These are phyloP conservation scores for Rhizoglyphus robini DNA, from an alignment of 1,140 invertebrate genomes.

Conservation along the genomic window DNA sequence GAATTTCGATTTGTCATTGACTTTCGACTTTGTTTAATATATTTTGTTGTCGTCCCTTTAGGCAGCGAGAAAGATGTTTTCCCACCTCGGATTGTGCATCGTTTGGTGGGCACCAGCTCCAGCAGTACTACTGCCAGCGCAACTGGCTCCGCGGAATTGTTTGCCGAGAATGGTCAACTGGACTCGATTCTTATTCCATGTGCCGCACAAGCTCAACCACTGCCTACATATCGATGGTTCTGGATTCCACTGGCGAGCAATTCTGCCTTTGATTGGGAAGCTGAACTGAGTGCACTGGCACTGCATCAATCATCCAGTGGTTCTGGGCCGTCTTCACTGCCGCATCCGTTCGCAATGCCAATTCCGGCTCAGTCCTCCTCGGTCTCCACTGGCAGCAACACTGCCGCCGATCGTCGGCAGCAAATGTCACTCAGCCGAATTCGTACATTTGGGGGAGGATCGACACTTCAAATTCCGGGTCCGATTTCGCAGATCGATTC, in stretches of 20 bases:
- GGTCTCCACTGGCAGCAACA: neutral
- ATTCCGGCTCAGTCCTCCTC: neutral
- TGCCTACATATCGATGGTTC: slow-evolving; percentile 9
- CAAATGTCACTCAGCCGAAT: slow-evolving; percentile 4
- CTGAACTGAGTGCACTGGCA: neutral
- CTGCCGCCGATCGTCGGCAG: neutral
- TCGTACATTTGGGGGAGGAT: neutral
- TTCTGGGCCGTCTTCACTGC: neutral
- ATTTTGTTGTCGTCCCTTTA: neutral
- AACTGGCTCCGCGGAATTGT: neutral
- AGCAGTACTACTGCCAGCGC: neutral
- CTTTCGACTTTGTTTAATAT: neutral
- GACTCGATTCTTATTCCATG: slow-evolving; percentile 14
- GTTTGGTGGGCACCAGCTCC: neutral
- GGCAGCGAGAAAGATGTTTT: slow-evolving; percentile 8
- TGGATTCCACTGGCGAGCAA: slow-evolving; percentile 3
- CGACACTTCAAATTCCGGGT: neutral
- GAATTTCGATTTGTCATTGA: neutral
- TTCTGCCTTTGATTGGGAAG: neutral
- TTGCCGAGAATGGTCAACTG: slow-evolving; percentile 9
- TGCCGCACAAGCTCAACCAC: slow-evolving; percentile 9
- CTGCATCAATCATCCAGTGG: neutral
- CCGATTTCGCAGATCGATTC: slow-evolving; percentile 1
- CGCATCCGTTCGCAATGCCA: neutral
- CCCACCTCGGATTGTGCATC: slow-evolving; percentile 13